phyloP scores from a whole-genome alignment of 2,888 invertebrate genomes.

The Colletes collaris region DNA sequence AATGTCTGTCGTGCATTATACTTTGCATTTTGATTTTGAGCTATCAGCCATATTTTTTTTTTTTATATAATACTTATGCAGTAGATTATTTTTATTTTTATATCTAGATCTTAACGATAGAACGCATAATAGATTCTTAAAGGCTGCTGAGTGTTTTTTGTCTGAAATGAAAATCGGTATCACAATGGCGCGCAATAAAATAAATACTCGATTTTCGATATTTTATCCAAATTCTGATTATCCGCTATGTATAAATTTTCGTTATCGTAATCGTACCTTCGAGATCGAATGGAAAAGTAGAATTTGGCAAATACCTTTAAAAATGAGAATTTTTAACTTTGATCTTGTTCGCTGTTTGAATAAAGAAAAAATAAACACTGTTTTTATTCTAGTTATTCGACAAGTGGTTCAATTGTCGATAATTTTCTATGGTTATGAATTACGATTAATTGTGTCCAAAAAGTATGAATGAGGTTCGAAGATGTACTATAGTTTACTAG shows the following conservation, averaged over 20 bases:
- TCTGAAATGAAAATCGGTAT: constrained; percentile 35
- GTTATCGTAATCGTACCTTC: neutral
- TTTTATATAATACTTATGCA: constrained; percentile 50
- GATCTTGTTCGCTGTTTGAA: neutral
- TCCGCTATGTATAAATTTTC: neutral
- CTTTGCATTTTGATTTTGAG: constrained; percentile 78
- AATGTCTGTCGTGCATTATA: constrained; percentile 65
- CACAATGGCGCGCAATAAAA: constrained; percentile 42
- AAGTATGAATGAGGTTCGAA: too few relatives aligned
- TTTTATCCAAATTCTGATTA: constrained; percentile 1
- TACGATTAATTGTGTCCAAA: too few relatives aligned
- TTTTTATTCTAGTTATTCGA: neutral
- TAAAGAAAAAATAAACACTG: neutral
- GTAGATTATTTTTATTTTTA: constrained; percentile 42
- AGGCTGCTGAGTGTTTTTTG: constrained; percentile 31
- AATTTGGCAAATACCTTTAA: neutral
- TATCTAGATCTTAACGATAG: constrained; percentile 51
- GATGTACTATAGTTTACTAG: too few relatives aligned
- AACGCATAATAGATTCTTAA: constrained; percentile 42
- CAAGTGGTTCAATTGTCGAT: too few relatives aligned
- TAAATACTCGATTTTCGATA: constrained; percentile 22
- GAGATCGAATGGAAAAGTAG: neutral
- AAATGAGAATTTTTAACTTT: neutral
- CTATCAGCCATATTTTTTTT: constrained; percentile 75
- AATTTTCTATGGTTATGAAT: too few relatives aligned